A percentile compares a stretch with the other conserved stretches of the same genome.
These are phyloP conservation scores for Podarcis raffonei DNA, from an alignment of 2,113 vertebrate species.

Conservation along the genomic window DNA sequence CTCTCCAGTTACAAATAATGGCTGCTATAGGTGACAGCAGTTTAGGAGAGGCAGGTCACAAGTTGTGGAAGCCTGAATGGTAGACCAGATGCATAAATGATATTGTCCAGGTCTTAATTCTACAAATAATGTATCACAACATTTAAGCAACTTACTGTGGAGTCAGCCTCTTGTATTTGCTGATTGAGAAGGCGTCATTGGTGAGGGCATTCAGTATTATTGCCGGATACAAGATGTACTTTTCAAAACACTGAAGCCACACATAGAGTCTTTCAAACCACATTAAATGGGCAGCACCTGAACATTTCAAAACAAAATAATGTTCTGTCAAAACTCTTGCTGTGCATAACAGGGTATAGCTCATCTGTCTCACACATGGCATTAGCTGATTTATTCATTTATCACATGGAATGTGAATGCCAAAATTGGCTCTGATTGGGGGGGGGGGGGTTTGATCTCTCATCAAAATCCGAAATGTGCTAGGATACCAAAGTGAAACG, in stretches of 20 bases:
- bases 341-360: neutral
- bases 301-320: conserved; percentile 59
- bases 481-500: neutral
- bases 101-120: neutral
- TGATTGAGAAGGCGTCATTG: conserved; percentile 92
- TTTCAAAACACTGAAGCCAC: conserved; percentile 95
- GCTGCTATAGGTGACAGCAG: neutral
- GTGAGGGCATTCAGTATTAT: conserved; percentile 94
- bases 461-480: neutral
- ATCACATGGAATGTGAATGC: neutral
- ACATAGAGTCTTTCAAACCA: conserved; percentile 98
- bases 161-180: conserved; percentile 90
- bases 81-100: neutral
- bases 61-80: neutral
- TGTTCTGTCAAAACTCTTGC: neutral
- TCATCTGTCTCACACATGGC: neutral
- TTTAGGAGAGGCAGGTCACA: neutral
- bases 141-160: conserved; percentile 87
- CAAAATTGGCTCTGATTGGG: neutral
- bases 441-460: neutral
- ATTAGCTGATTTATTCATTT: conserved; percentile 6
- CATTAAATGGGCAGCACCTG: conserved; percentile 94
- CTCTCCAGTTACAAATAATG: neutral
- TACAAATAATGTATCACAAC: conserved; percentile 32
- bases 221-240: conserved; percentile 94